Evolutionary conservation across 2,888 invertebrate species (phyloP).

Genomic region (Drosophila merina): DNA sequence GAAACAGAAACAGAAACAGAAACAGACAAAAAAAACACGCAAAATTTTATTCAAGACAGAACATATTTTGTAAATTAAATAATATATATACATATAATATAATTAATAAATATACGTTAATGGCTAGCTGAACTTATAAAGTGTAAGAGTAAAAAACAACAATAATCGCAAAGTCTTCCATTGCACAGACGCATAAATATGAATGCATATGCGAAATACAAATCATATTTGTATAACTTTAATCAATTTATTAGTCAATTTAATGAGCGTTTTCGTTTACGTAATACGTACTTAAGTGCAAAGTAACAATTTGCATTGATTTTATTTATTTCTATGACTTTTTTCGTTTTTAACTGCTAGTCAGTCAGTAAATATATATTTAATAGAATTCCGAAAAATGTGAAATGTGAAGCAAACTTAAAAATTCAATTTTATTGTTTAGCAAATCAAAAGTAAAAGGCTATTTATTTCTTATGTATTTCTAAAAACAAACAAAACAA

Average conservation of each 20-base stretch:
- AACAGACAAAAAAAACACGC: slow-evolving; percentile 32
- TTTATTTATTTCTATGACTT: slow-evolving; percentile 70
- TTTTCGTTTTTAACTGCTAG: slow-evolving; percentile 73
- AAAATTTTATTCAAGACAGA: slow-evolving; percentile 16
- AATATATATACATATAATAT: neutral
- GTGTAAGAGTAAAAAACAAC: slow-evolving; percentile 57
- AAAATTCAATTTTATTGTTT: slow-evolving; percentile 61
- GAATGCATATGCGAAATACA: slow-evolving; percentile 3
- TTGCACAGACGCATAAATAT: slow-evolving; percentile 47
- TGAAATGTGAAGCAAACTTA: slow-evolving; percentile 45
- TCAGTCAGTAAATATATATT: slow-evolving; percentile 74
- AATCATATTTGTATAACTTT: slow-evolving; percentile 39
- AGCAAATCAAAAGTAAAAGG: slow-evolving; percentile 64
- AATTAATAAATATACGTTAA: slow-evolving; percentile 42
- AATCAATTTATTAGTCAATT: slow-evolving; percentile 64
- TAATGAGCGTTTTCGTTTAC: slow-evolving; percentile 50
- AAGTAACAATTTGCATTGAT: slow-evolving; percentile 44
- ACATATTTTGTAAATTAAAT: slow-evolving; percentile 38
- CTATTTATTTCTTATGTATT: slow-evolving; percentile 64
- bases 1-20: slow-evolving; percentile 31
- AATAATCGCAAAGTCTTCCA: slow-evolving; percentile 79
- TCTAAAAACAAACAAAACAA: neutral
- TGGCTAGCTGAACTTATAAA: slow-evolving; percentile 66
- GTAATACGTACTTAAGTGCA: slow-evolving; percentile 63
- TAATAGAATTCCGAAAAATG: slow-evolving; percentile 30